phyloP scores from a whole-genome alignment of 1,140 invertebrate species.

The Oncopeltus fasciatus region DNA sequence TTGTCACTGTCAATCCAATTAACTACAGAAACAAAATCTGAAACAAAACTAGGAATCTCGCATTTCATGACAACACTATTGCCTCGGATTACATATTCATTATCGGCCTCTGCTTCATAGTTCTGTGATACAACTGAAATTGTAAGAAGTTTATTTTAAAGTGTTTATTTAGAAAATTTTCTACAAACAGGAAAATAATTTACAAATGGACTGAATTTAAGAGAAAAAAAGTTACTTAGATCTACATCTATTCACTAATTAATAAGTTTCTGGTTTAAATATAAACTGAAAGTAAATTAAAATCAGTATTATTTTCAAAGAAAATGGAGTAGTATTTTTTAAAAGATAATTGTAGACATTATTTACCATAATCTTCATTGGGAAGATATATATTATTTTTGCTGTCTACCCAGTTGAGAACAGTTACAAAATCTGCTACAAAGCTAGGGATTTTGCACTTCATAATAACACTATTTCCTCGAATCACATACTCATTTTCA shows the following conservation, averaged over 20 bases:
- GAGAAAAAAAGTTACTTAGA: background rate
- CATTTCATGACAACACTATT: constrained; percentile 79
- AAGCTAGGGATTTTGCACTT: constrained; percentile 87
- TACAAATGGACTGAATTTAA: background rate
- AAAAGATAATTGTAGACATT: too few relatives aligned
- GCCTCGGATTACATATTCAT: constrained; percentile 72
- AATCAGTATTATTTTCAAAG: too few relatives aligned
- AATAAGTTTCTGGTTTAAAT: too few relatives aligned
- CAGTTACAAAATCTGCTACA: constrained; percentile 77
- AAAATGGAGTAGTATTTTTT: too few relatives aligned
- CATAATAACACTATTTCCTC: constrained; percentile 78
- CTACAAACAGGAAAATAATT: background rate
- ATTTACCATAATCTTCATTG: constrained; percentile 2
- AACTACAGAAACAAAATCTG: constrained; percentile 69
- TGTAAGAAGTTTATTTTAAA: too few relatives aligned
- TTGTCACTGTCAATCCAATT: constrained; percentile 44
- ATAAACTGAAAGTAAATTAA: too few relatives aligned
- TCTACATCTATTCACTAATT: too few relatives aligned
- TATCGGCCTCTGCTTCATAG: constrained; percentile 68
- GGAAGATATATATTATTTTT: background rate
- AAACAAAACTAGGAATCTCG: constrained; percentile 73
- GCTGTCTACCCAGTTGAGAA: constrained; percentile 77
- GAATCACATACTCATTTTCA: constrained; percentile 79
- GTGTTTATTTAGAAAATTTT: too few relatives aligned
- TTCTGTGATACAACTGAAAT: constrained; percentile 59